Base-by-base conservation (phyloP, 2,888 invertebrate species). In the Chalcis sispes region DNA sequence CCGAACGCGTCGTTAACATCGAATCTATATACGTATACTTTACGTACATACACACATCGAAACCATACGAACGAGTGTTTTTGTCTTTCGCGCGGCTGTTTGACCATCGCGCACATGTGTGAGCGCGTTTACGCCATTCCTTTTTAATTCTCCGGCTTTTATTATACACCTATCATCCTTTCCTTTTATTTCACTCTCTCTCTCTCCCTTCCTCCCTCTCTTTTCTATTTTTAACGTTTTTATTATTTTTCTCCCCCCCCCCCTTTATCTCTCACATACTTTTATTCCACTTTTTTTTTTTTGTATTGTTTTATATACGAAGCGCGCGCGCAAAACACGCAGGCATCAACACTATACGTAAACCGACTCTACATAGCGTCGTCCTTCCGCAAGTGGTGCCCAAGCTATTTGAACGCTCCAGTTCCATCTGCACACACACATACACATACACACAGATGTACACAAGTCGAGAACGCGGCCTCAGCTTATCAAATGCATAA, bases 341-440 rank as follows among this genome's bases (percentile, higher is more conserved):
- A 70, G n/a, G n/a, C n/a, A n/a, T n/a, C n/a, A n/a, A n/a, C n/a
- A n/a, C n/a, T n/a, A n/a, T n/a, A n/a, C n/a, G n/a, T n/a, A n/a
- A n/a, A n/a, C n/a, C n/a, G n/a, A n/a, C n/a, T n/a, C n/a, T n/a
- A n/a, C n/a, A n/a, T n/a, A n/a, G n/a, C n/a, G n/a, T n/a, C n/a
- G n/a, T n/a, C n/a, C n/a, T 74, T 32, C 23, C 69, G 76, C n/a
- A n/a, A n/a, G n/a, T n/a, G n/a, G n/a, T n/a, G n/a, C 78, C 40
- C 79, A 81, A 82, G 84, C 84, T 86, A 86, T 87, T 86, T 86
- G 84, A 86, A 86, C 86, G 86, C 84, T 86, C 85, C 82, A 86
- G 82, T 86, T 87, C 82, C 84, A 54, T 46, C 42, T 50, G 10
- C 20, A 7, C n/a, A n/a, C n/a, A n/a, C n/a, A n/a, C n/a, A n/a